Evolutionary conservation across 2,888 invertebrate genomes (phyloP).

Genomic region (Tenthredo notha): DNA sequence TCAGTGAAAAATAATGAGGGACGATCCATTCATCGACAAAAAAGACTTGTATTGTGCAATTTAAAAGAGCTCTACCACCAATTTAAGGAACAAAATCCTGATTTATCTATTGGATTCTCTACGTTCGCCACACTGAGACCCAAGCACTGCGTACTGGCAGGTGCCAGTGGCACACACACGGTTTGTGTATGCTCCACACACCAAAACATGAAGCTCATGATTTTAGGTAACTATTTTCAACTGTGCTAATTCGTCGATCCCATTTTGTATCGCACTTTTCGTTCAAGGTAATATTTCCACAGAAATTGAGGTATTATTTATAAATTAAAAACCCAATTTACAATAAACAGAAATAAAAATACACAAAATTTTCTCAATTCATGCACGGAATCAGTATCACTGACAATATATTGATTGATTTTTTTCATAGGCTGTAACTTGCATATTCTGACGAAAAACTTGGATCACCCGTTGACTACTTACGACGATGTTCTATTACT

Average conservation of each 20-base stretch:
- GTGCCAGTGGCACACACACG: constrained; percentile 55
- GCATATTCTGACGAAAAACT: constrained; percentile 12
- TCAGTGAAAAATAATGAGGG: constrained; percentile 33
- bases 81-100: constrained; percentile 22
- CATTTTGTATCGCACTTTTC: constrained; percentile 16
- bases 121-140: constrained; percentile 40
- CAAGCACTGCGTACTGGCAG: constrained; percentile 55
- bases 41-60: constrained; percentile 29
- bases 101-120: constrained; percentile 24
- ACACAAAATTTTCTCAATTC: no score
- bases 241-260: background rate
- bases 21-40: background rate
- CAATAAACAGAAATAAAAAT: constrained; percentile 31
- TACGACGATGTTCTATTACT: constrained; percentile 53
- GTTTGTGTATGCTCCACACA: constrained; percentile 59
- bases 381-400: constrained; percentile 13
- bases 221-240: constrained; percentile 55
- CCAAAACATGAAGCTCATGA: constrained; percentile 62
- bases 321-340: background rate
- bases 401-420: constrained; percentile 16
- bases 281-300: constrained; percentile 5
- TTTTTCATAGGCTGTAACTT: constrained; percentile 30
- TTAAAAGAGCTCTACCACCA: constrained; percentile 6
- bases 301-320: no score
- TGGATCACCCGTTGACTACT: constrained; percentile 8